phyloP scores from a whole-genome alignment of 2,113 vertebrate species.

The Xyliphius kryptos region DNA sequence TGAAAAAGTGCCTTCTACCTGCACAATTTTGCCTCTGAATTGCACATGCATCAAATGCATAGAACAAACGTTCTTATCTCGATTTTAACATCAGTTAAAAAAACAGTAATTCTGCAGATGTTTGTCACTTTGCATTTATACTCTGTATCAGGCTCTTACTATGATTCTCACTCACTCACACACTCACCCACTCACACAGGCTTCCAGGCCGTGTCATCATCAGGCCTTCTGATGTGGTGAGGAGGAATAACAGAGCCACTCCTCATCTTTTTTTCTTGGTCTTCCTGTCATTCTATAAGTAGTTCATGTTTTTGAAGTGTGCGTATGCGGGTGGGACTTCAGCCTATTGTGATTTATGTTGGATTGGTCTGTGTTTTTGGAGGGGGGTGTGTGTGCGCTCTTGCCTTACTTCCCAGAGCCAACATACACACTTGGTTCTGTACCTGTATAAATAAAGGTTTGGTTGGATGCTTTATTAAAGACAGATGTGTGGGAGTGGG shows the following conservation, averaged over 20 bases:
- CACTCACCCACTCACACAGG: slow-evolving; percentile 22
- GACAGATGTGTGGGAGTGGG: slow-evolving; percentile 55
- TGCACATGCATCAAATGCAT: too few relatives aligned
- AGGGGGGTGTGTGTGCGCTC: slow-evolving; percentile 20
- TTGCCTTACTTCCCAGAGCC: slow-evolving; percentile 17
- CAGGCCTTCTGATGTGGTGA: slow-evolving; percentile 51
- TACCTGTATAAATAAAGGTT: slow-evolving; percentile 68
- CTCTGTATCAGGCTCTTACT: slow-evolving; percentile 19
- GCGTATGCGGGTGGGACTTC: slow-evolving; percentile 62
- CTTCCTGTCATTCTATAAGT: not conserved
- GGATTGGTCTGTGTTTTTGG: slow-evolving; percentile 46
- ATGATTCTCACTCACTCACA: slow-evolving; percentile 31
- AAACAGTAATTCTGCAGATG: too few relatives aligned
- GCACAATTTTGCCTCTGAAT: too few relatives aligned
- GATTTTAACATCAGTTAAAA: too few relatives aligned
- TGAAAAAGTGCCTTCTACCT: too few relatives aligned
- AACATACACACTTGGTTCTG: slow-evolving; percentile 45
- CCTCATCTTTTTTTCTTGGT: slow-evolving; percentile 11
- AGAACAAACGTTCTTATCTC: too few relatives aligned
- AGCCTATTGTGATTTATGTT: slow-evolving; percentile 66
- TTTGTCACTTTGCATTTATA: slow-evolving; percentile 49
- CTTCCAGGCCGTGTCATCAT: not conserved
- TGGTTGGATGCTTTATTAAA: slow-evolving; percentile 61
- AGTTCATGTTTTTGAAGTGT: not conserved
- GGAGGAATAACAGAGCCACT: slow-evolving; percentile 35